Evolutionary conservation across 1,140 invertebrate species (phyloP), one percentile per base, ranked within the genome.

Genomic region (Drosophila burlai): DNA sequence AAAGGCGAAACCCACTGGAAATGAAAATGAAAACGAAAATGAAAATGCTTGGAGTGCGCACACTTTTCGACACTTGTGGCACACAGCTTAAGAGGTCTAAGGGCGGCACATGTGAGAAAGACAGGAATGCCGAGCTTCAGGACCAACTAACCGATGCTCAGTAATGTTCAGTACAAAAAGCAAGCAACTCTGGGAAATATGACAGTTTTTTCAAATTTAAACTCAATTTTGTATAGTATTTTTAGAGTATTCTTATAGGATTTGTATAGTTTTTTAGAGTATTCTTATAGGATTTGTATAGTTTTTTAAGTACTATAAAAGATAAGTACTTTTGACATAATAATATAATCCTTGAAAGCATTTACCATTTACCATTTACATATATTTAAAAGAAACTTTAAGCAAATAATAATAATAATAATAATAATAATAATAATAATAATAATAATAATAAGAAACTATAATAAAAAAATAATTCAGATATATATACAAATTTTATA

Each of bases 1-100:
- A 73, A 69, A 71, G 40, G 40, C 58, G 16, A 18, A 24, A 18
- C 57, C 38, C 57, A 38, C 16, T 62, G 43, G 34, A 78, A 59
- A 58, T 65, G 46, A 49, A 49, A 49, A 49, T 9, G 54, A 40
- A 60, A 61, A 42, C 3, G 54, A 40, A 60, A 60, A 42, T 65
- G 43, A 46, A 79, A 60, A 62, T 65, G 54, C 64, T 80, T 76
- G 63, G n/a, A 76, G 76, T 66, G 66, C 49, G 72, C 65, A 64
- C 76, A 71, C 81, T 84, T 85, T 84, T 83, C 62, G 77, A 77
- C 81, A 84, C 82, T 84, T 83, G 54, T 68, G 76, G 65, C 65
- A 52, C 76, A 76, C 36, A 59, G 50, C 65, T 66, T 47, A 69
- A 59, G 52, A 50, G 45, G 26, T 46, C 50, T 38, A 31, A 29